Base-by-base conservation (phyloP, 2,888 invertebrate genomes). In the Nemotelus nigrinus region DNA sequence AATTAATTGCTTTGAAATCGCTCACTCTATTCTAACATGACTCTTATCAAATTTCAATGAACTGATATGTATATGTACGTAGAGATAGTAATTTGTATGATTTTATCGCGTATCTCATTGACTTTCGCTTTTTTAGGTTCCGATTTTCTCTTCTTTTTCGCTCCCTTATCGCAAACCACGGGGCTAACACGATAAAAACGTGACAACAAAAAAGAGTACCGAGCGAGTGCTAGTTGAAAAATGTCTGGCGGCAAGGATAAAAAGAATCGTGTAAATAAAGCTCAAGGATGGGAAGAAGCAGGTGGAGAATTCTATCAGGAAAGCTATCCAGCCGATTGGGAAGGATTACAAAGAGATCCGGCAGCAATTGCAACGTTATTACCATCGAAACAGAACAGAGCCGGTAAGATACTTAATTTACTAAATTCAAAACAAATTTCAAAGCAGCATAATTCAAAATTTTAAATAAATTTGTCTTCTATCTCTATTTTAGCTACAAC, bases 251-350 rank as follows among this genome's bases (percentile, higher is more conserved):
- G 91, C 64, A 89, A 89, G 77, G 88, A 89, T 78, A 89, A 89
- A 81, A 91, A 90, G 81, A 88, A 89, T 77, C 89, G 89, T 80
- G 85, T 87, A 58, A 89, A 89, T 78, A 88, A 88, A 80, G 89
- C 89, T 3, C 90, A 91, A 82, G 92, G 94, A 10, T 94, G 94
- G 95, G 95, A 95, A 88, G 94, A 94, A 84, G 95, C 94, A 3
- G 94, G 94, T 0, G 92, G 91, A 2, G 94, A 95, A 88, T 95
- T 95, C 88, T 95, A 94, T 87, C 94, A 94, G 86, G 95, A 95
- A 86, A 89, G 93, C 82, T 95, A 94, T 87, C 94, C 94, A 4
- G 91, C 91, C 0, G 90, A 88, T 2, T 91, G 92, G 80, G 93
- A 94, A 80, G 92, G 93, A 82, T 90, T 92, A 0, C 88, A 93